Conservation (phyloP, 2,888 invertebrate species). For the Theretra japonica region DNA sequence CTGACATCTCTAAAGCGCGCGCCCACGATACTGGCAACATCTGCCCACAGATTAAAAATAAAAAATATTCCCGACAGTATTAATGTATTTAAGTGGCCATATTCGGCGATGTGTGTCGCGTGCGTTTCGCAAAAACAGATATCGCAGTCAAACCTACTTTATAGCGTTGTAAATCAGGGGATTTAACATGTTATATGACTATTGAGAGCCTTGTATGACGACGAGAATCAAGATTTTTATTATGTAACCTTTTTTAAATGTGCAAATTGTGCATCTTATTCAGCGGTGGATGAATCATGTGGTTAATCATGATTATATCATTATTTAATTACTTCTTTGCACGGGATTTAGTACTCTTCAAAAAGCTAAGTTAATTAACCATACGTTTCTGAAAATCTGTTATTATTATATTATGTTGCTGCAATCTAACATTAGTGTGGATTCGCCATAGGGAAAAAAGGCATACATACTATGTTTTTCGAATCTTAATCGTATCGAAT, state of each 20-base stretch:
- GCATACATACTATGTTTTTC: too few relatives aligned
- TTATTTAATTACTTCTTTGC: too few relatives aligned
- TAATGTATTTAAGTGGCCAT: conserved; percentile 14
- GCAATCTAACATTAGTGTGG: too few relatives aligned
- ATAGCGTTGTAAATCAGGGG: conserved; percentile 8
- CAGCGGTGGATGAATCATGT: too few relatives aligned
- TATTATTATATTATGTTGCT: too few relatives aligned
- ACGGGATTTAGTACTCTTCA: too few relatives aligned
- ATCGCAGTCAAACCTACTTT: neutral
- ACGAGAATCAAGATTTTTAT: neutral
- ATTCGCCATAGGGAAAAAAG: too few relatives aligned
- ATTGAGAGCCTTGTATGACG: neutral
- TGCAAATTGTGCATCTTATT: too few relatives aligned
- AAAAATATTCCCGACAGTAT: neutral
- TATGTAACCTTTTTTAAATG: neutral
- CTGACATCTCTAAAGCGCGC: neutral
- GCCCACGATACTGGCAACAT: conserved; percentile 4
- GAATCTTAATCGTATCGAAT: too few relatives aligned
- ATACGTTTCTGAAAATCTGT: too few relatives aligned
- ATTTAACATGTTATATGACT: neutral
- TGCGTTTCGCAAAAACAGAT: conserved; percentile 9
- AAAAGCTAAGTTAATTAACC: too few relatives aligned
- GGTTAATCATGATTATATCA: too few relatives aligned
- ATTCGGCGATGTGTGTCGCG: conserved; percentile 16
- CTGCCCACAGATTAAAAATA: conserved; percentile 17